phyloP scores from a whole-genome alignment of 2,113 vertebrate species.

The Gobius niger region DNA sequence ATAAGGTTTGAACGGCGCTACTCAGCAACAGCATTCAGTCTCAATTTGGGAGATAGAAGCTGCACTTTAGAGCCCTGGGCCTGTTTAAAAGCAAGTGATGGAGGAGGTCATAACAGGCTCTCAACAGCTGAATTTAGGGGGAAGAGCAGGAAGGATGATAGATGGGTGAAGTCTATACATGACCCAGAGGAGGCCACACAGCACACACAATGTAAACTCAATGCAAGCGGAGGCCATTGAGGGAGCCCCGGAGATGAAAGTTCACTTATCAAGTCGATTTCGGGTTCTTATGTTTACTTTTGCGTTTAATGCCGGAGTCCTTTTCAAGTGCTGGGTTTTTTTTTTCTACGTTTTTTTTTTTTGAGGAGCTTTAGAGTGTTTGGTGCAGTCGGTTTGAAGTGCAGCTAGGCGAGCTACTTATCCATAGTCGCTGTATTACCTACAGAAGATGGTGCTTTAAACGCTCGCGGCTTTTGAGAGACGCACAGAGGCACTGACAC shows the following conservation, averaged over 20 bases:
- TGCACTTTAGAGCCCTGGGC: conserved; percentile 38
- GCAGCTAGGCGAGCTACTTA: conserved; percentile 4
- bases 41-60: conserved; percentile 46
- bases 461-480: conserved; percentile 1
- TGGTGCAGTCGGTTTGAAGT: conserved; percentile 6
- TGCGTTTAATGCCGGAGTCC: conserved; percentile 4
- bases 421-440: conserved; percentile 12
- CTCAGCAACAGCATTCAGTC: conserved; percentile 39
- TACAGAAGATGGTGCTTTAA: conserved; percentile 13
- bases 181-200: conserved; percentile 35
- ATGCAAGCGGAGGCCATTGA: conserved; percentile 3
- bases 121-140: conserved; percentile 36
- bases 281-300: conserved; percentile 17
- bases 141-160: conserved; percentile 36
- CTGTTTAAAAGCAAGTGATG: conserved; percentile 42
- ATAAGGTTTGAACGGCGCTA: conserved; percentile 33
- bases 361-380: conserved; percentile 4
- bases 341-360: not conserved
- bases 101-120: conserved; percentile 39
- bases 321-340: not conserved
- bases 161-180: conserved; percentile 46
- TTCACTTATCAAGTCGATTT: conserved; percentile 29
- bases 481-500: not conserved
- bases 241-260: conserved; percentile 38
- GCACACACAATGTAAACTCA: conserved; percentile 32